Base-by-base conservation (phyloP, 2,888 invertebrate species). In the Drosophila mercatorum region DNA sequence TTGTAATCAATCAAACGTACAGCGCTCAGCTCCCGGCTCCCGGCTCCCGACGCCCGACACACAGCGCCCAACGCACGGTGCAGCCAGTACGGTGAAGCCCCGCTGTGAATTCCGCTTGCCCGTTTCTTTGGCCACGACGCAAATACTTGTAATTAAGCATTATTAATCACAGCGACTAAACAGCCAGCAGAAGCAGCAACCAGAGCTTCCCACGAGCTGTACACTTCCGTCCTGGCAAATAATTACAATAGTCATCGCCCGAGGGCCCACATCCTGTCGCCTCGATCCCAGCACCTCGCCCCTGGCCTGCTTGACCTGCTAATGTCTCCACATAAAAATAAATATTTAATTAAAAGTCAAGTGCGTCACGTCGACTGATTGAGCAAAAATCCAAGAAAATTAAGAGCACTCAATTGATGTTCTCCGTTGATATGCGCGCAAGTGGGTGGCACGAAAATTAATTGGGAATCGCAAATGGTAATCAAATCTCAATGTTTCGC, bases 131-230 rank as follows among this genome's bases (percentile, higher is more conserved):
- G 52, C 75, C 57, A 61, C 38, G 53, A 28, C 63, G 75, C 80
- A 84, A 83, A 84, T 84, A 83, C 81, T 77, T 75, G 83, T 83
- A 84, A 87, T 87, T 88, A 88, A 82, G 84, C 81, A 78, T 87
- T 83, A 87, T 87, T 88, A 87, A 87, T 88, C 86, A 87, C 88
- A 72, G 81, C 80, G 70, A 77, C 82, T 82, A 83, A 75, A 68
- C 81, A 81, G 72, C 62, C 51, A 43, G 52, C 43, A 31, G 44
- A 2, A 14, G 41, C 60, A 31, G 53, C 28, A 28, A 28, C 51
- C 52, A 40, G 51, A 28, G 28, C 34, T 3, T 38, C 1, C 14
- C 38, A 68, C 49, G 69, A 80, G 68, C 67, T 70, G 71, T 73
- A 72, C 72, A 73, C 83, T 84, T 85, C 84, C 83, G 73, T 57